Evolutionary conservation across 53 echinoderm and acorn worm species (phyloP), one percentile per base, ranked within the genome.

Genomic region (Pentamera pediparva): DNA sequence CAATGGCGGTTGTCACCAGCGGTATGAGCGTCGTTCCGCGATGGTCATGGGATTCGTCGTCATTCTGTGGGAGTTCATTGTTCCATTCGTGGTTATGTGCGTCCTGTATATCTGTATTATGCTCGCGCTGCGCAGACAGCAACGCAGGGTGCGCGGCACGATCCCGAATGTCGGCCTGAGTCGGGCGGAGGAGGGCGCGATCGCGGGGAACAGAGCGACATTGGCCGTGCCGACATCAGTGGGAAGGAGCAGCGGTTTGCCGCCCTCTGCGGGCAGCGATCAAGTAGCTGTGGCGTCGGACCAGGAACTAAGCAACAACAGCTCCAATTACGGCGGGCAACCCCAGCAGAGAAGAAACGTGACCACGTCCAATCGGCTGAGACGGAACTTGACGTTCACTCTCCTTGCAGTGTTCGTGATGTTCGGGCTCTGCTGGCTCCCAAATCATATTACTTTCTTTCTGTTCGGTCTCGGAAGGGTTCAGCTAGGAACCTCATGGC

Each of bases 381-480:
- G 87, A 19, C 87, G 83, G 17, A 89, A 89, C 70, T 82, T 86
- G 33, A 75, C 79, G 10, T 77, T 86, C 28, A 89, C 85, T 4
- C 82, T 89, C 12, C 64, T 85, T 19, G 41, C 86, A 13, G 91
- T 90, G 7, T 86, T 83, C 30, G 51, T 83, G 56, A 86, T 83
- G 62, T 86, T 83, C 69, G 79, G 75, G 13, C 70, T 90, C 22
- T 90, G 91, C 30, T 90, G 86, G 86, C 41, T 86, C 18, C 83
- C 86, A 6, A 90, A 90, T 45, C 91, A 90, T 15, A 30, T 90
- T 58, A 62, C 81, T 13, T 90, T 86, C 37, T 65, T 90, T 26
- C 53, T 82, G 69, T 89, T 75, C 28, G 82, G 85, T 54, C 24
- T 89, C 2, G 86, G 86, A 1, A 56, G 35, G 33, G 69, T 61